Evolutionary conservation across 2,888 invertebrate genomes (phyloP).

Genomic region (Ormyrus pomaceus): DNA sequence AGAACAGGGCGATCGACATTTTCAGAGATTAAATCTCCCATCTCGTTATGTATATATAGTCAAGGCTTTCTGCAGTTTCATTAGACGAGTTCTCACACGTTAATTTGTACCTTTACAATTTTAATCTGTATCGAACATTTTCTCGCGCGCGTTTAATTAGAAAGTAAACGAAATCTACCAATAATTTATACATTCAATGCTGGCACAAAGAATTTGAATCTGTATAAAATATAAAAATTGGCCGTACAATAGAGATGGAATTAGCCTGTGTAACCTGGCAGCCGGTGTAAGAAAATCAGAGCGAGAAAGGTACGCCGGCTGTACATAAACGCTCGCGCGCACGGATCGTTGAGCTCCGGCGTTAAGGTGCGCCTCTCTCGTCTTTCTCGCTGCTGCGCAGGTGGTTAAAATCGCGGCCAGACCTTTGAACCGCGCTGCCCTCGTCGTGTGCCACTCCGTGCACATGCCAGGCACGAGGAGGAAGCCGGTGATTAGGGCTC

Average conservation of each 20-base stretch:
- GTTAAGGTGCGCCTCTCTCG: constrained; percentile 13
- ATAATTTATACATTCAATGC: no score
- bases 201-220: no score
- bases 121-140: no score
- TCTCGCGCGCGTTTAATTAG: no score
- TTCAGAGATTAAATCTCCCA: no score
- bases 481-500: constrained; percentile 31
- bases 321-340: neutral
- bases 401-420: constrained; percentile 22
- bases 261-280: neutral
- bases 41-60: no score
- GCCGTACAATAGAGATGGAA: no score
- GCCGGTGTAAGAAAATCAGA: neutral
- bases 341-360: constrained; percentile 10
- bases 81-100: no score
- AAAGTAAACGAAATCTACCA: no score
- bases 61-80: no score
- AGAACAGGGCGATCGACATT: neutral
- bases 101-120: no score
- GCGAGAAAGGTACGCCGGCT: neutral
- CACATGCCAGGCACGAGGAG: neutral
- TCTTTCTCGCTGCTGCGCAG: neutral
- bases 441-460: neutral
- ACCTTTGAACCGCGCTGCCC: constrained; percentile 23
- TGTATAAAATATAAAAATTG: no score